A percentile compares a stretch with the other conserved stretches of the same genome.
These are phyloP conservation scores for Aurelia aurita DNA, from an alignment of 30 jellyfish, hydroid and myxozoan species.

Conservation along the genomic window DNA sequence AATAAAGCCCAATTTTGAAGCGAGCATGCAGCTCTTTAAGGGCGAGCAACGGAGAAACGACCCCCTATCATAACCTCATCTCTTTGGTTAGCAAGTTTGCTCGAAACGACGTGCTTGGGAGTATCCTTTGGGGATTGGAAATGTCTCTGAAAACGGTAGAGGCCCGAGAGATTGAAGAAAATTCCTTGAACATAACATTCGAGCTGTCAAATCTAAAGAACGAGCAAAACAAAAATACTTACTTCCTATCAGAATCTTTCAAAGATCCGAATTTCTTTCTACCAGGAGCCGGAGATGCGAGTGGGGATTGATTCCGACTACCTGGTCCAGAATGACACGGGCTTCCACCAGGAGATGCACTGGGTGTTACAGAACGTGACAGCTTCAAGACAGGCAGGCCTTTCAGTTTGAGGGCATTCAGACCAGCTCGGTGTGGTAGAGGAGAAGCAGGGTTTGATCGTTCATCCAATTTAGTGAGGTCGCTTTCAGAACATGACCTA, in stretches of 20 bases:
- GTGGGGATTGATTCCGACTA: constrained; percentile 34
- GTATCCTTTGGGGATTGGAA: too few species aligned
- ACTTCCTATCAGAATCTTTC: constrained; percentile 16
- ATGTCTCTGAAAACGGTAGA: too few species aligned
- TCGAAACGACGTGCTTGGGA: too few species aligned
- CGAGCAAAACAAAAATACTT: background rate
- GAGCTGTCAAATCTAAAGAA: too few species aligned
- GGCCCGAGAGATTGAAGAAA: too few species aligned
- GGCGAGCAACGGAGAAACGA: too few species aligned
- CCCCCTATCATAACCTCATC: too few species aligned
- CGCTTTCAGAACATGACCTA: constrained; percentile 37
- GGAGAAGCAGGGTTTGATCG: constrained; percentile 41
- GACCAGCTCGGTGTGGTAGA: background rate
- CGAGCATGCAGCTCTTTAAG: too few species aligned
- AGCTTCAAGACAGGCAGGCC: constrained; percentile 58
- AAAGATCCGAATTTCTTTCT: constrained; percentile 20
- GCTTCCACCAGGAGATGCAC: constrained; percentile 53
- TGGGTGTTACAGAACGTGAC: constrained; percentile 56
- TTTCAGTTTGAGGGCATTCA: constrained; percentile 27
- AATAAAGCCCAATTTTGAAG: too few species aligned
- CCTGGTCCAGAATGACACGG: constrained; percentile 27
- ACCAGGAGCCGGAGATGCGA: constrained; percentile 20
- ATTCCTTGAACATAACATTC: too few species aligned
- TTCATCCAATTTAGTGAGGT: constrained; percentile 13
- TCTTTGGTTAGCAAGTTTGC: too few species aligned